These are phyloP conservation scores for Ptyas mucosa DNA, from an alignment of 2,113 vertebrate genomes.

Conservation along the genomic window DNA sequence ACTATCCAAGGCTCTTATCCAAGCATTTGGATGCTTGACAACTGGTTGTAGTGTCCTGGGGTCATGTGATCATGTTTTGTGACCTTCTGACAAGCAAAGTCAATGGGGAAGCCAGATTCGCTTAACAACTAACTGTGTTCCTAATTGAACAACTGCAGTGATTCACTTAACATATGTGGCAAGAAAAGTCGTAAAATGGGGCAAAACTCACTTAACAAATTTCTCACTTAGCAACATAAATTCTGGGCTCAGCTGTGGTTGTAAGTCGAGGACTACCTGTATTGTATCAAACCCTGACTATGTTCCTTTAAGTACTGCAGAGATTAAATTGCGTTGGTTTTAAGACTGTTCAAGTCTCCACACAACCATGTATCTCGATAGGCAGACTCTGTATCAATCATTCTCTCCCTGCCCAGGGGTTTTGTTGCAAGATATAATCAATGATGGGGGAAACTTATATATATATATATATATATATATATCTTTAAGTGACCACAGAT, in stretches of 20 bases:
- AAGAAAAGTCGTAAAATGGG: not conserved
- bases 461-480: not conserved
- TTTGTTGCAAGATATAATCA: not conserved
- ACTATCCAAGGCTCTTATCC: no score
- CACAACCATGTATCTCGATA: not conserved
- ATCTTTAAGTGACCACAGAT: not conserved
- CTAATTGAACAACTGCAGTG: not conserved
- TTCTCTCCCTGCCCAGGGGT: not conserved
- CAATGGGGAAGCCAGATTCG: no score
- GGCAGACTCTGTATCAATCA: not conserved
- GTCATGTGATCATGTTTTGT: no score
- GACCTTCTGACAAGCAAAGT: no score
- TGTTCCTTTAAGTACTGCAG: not conserved
- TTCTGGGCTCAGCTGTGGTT: not conserved
- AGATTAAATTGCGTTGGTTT: not conserved
- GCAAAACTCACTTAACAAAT: not conserved
- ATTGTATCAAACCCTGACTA: no score
- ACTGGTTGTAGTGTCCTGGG: no score
- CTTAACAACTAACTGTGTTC: no score
- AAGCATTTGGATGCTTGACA: no score
- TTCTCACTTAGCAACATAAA: not conserved
- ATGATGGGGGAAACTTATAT: not conserved
- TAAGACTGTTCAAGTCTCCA: not conserved
- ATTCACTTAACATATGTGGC: not conserved
- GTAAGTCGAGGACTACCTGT: not conserved